Conservation (phyloP, 2,797 vertebrate species). For the Hafferia zeledoni region DNA sequence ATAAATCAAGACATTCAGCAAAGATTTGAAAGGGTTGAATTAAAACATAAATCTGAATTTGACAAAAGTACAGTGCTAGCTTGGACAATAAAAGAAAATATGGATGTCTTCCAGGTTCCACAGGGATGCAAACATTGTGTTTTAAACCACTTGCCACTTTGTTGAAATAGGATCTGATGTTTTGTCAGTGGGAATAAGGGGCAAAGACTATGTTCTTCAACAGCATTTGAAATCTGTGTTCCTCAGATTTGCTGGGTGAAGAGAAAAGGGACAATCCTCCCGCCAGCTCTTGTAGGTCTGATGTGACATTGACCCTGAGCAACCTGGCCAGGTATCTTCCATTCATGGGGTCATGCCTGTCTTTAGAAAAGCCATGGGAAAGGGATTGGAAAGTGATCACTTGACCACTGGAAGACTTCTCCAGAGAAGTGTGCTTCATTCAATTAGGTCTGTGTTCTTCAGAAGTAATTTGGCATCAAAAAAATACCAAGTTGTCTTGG, state of each 20-base stretch:
- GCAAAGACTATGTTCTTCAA: neutral
- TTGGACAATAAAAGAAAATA: neutral
- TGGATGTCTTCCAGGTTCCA: neutral
- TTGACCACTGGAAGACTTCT: neutral
- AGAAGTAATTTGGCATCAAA: neutral
- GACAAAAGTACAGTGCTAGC: neutral
- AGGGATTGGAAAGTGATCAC: neutral
- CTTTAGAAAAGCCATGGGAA: neutral
- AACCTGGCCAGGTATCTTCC: neutral
- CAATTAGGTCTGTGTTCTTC: neutral
- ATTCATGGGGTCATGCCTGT: neutral
- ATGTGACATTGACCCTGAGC: neutral
- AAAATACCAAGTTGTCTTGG: too few species aligned
- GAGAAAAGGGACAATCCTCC: neutral
- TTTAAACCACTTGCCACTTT: neutral
- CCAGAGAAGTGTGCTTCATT: neutral
- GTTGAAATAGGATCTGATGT: neutral
- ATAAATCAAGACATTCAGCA: neutral
- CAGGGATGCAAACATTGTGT: neutral
- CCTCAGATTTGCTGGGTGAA: neutral
- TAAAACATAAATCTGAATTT: neutral
- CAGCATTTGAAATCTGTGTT: neutral
- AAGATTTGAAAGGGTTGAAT: neutral
- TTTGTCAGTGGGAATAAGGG: neutral
- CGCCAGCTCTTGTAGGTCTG: neutral